Conservation (phyloP, 2,797 vertebrate species). For the Silurus lanzhouensis region DNA sequence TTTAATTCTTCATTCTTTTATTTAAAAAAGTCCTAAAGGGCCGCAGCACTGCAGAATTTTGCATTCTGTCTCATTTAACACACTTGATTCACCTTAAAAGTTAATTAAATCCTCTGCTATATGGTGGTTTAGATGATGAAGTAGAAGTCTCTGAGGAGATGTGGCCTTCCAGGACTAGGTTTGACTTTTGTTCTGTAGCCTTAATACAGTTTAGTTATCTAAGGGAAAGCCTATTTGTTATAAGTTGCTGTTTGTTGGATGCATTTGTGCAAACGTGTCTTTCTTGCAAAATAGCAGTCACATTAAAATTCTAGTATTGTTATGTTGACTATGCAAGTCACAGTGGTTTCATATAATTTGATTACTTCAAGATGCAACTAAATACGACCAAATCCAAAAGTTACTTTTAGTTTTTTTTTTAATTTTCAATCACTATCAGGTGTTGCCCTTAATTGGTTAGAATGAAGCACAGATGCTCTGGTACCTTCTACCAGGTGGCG, state of each 20-base stretch:
- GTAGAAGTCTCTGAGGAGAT: not conserved
- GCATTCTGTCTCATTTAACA: slow-evolving; percentile 24
- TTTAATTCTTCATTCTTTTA: slow-evolving; percentile 1
- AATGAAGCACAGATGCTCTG: no score
- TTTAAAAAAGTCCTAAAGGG: not conserved
- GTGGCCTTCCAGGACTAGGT: not conserved
- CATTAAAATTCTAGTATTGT: not conserved
- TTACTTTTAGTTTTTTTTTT: no score
- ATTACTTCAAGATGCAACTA: not conserved
- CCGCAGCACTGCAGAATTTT: not conserved
- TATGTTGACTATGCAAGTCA: not conserved
- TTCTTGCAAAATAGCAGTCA: not conserved
- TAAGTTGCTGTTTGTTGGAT: not conserved
- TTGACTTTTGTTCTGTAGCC: not conserved
- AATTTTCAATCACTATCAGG: no score
- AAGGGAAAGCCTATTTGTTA: not conserved
- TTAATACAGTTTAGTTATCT: not conserved
- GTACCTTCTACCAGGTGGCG: no score
- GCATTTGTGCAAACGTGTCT: not conserved
- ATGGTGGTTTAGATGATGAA: not conserved
- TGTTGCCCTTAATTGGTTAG: no score
- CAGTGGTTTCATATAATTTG: not conserved
- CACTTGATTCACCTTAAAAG: slow-evolving; percentile 9
- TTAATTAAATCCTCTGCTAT: slow-evolving; percentile 4
- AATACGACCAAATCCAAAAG: not conserved